These are phyloP conservation scores for Oscheius sp. DNA, from an alignment of 2,888 invertebrate genomes.

Conservation along the genomic window DNA sequence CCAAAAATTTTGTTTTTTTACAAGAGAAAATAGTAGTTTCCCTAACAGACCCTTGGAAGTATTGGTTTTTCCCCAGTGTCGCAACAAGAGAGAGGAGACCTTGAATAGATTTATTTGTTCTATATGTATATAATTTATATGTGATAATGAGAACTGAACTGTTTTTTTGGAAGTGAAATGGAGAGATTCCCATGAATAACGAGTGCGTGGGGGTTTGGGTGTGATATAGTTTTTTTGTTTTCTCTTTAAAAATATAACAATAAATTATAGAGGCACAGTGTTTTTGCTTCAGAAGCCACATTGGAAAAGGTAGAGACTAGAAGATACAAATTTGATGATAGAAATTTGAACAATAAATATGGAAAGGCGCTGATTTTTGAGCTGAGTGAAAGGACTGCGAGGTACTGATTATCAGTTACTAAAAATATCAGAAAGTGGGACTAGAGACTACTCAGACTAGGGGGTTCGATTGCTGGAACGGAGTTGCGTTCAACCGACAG, in stretches of 20 bases:
- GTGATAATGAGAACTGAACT: background rate
- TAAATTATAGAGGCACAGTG: constrained; percentile 15
- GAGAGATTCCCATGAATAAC: constrained; percentile 18
- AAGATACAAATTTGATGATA: constrained; percentile 14
- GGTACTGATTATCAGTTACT: constrained; percentile 37
- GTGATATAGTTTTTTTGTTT: too few relatives aligned
- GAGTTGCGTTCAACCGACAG: constrained; percentile 26
- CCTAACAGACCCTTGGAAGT: too few relatives aligned
- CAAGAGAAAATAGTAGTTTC: too few relatives aligned
- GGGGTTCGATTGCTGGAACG: constrained; percentile 19
- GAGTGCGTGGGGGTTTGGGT: background rate
- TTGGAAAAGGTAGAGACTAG: constrained; percentile 17
- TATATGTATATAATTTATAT: background rate
- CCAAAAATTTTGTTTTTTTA: too few relatives aligned
- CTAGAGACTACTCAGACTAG: constrained; percentile 28
- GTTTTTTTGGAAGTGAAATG: constrained; percentile 28
- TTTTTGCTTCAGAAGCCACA: constrained; percentile 24
- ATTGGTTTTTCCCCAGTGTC: too few relatives aligned
- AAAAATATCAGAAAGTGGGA: background rate
- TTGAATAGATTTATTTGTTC: too few relatives aligned
- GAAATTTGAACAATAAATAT: background rate
- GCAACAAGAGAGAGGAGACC: too few relatives aligned
- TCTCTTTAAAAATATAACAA: constrained; percentile 8
- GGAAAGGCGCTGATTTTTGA: constrained; percentile 19
- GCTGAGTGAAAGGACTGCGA: constrained; percentile 2